These are phyloP conservation scores for Fragum fragum DNA, from an alignment of 2,888 invertebrate genomes.

Conservation along the genomic window DNA sequence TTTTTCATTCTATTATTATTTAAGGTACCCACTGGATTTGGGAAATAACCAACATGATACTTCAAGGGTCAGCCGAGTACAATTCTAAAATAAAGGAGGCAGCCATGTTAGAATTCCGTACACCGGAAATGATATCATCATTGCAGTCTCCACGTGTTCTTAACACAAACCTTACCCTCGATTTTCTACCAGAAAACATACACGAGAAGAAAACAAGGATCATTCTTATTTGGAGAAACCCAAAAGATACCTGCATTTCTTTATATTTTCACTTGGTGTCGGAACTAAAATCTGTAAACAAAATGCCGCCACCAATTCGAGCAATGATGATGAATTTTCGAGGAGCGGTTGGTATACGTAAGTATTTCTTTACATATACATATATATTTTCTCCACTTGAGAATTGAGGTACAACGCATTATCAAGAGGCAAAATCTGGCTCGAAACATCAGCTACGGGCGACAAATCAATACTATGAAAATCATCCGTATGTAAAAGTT, in stretches of 20 bases:
- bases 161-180: neutral
- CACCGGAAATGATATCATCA: slow-evolving; percentile 16
- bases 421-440: no score
- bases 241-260: neutral
- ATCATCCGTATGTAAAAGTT: no score
- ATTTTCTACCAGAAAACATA: neutral
- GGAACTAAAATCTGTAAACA: neutral
- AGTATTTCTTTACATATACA: no score
- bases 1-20: neutral
- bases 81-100: neutral
- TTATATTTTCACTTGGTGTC: slow-evolving; percentile 1
- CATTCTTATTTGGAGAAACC: neutral
- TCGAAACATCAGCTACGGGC: no score
- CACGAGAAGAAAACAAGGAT: neutral
- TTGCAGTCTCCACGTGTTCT: slow-evolving; percentile 2
- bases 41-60: slow-evolving; percentile 7
- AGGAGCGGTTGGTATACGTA: neutral
- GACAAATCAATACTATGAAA: no score
- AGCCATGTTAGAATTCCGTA: slow-evolving; percentile 10
- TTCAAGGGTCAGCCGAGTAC: neutral
- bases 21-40: slow-evolving; percentile 1
- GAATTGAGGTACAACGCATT: no score
- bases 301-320: neutral
- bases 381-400: no score
- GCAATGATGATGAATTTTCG: neutral